These are phyloP conservation scores for Scolopax mira DNA, from an alignment of 2,113 vertebrate genomes.

Conservation along the genomic window DNA sequence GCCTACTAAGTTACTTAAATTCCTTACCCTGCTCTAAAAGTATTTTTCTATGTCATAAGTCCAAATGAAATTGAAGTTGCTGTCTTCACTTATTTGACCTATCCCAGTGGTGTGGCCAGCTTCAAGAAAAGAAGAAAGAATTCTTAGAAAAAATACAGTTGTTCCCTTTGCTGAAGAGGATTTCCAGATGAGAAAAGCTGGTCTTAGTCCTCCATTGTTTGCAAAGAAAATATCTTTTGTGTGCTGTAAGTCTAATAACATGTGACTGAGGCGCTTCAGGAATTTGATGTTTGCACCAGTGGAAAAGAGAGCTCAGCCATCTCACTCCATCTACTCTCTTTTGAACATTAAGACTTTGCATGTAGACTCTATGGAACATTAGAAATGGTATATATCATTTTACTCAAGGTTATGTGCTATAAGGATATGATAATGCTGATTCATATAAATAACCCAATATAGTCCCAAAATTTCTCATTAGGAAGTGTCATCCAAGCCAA, in stretches of 20 bases:
- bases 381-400: not conserved
- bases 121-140: not conserved
- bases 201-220: not conserved
- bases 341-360: not conserved
- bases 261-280: not conserved
- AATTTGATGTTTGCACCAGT: not conserved
- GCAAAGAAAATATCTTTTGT: not conserved
- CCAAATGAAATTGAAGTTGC: not conserved
- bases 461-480: not conserved
- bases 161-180: not conserved
- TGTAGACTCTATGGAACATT: not conserved
- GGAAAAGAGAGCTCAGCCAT: not conserved
- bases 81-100: not conserved
- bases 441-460: not conserved
- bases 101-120: too few relatives aligned
- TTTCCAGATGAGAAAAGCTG: not conserved
- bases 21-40: not conserved
- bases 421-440: not conserved
- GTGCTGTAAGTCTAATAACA: not conserved
- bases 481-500: not conserved
- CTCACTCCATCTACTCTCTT: not conserved
- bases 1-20: not conserved
- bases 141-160: not conserved
- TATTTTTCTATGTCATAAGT: not conserved
- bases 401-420: not conserved